Conservation (phyloP, 2,888 invertebrate genomes). For the Volucella inanis region DNA sequence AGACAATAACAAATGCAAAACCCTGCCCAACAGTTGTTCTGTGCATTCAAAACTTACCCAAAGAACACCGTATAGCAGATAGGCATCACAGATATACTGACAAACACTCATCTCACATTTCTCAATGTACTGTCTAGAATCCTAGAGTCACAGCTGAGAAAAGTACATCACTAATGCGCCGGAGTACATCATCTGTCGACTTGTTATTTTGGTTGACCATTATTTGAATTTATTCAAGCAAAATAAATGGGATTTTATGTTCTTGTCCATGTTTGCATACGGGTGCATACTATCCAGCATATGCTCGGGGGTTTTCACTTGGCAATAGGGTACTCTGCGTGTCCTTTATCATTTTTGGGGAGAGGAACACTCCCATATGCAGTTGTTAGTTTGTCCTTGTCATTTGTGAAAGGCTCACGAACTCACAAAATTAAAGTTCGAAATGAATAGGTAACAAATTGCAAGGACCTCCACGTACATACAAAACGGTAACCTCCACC, state of each 20-base stretch:
- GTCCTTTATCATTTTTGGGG: slow-evolving; percentile 32
- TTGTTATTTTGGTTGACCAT: slow-evolving; percentile 75
- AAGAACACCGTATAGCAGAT: not conserved
- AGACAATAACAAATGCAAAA: slow-evolving; percentile 63
- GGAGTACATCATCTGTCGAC: slow-evolving; percentile 74
- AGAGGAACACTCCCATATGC: slow-evolving; percentile 32
- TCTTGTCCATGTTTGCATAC: slow-evolving; percentile 73
- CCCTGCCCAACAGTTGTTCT: slow-evolving; percentile 38
- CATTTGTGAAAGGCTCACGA: slow-evolving; percentile 72
- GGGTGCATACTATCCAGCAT: slow-evolving; percentile 60
- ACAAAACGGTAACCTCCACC: slow-evolving; percentile 4
- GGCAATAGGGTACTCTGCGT: slow-evolving; percentile 1
- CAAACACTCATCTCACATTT: not conserved
- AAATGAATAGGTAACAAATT: slow-evolving; percentile 74
- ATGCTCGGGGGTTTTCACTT: slow-evolving; percentile 38
- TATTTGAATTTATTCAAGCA: slow-evolving; percentile 75
- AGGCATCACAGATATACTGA: not conserved
- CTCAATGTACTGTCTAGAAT: slow-evolving; percentile 39
- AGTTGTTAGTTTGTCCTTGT: slow-evolving; percentile 74
- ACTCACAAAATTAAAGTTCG: slow-evolving; percentile 69
- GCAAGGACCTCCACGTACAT: slow-evolving; percentile 52
- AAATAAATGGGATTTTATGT: slow-evolving; percentile 75
- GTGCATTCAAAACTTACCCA: slow-evolving; percentile 1
- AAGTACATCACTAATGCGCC: slow-evolving; percentile 75
- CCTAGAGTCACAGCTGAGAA: slow-evolving; percentile 73